phyloP scores from a whole-genome alignment of 2,113 vertebrate genomes.

The Tupaia tana region DNA sequence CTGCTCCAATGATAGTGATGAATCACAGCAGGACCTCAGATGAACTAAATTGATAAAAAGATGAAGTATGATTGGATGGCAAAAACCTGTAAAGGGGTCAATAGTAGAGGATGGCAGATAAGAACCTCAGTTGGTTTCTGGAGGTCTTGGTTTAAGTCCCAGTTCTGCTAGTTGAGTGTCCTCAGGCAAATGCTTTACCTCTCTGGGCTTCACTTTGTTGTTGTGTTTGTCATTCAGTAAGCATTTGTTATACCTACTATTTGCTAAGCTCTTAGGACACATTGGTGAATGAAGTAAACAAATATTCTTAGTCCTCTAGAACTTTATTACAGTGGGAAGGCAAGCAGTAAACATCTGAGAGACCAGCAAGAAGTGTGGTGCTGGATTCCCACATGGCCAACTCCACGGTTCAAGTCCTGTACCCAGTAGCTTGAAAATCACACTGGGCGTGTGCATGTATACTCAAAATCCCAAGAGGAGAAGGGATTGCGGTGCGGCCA shows the following conservation, averaged over 20 bases:
- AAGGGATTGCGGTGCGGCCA: too few species aligned
- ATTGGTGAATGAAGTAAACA: conserved; percentile 29
- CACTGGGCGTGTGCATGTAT: too few species aligned
- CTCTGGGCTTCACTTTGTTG: conserved; percentile 35
- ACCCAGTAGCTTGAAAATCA: too few species aligned
- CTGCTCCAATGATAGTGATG: background rate
- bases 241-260: background rate
- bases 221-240: conserved; percentile 25
- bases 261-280: background rate
- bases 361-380: too few species aligned
- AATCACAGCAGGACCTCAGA: conserved; percentile 21
- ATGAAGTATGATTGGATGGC: background rate
- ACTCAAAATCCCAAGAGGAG: too few species aligned
- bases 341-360: background rate
- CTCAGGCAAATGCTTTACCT: background rate
- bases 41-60: background rate
- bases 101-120: background rate
- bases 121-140: conserved; percentile 9
- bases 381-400: too few species aligned
- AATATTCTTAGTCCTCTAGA: background rate
- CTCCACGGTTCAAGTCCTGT: too few species aligned
- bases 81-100: background rate
- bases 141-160: background rate
- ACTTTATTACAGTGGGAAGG: conserved; percentile 31
- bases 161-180: background rate